Evolutionary conservation across 2,113 vertebrate genomes (phyloP), one percentile per base, ranked within the genome.

Genomic region (Todiramphus chloris): DNA sequence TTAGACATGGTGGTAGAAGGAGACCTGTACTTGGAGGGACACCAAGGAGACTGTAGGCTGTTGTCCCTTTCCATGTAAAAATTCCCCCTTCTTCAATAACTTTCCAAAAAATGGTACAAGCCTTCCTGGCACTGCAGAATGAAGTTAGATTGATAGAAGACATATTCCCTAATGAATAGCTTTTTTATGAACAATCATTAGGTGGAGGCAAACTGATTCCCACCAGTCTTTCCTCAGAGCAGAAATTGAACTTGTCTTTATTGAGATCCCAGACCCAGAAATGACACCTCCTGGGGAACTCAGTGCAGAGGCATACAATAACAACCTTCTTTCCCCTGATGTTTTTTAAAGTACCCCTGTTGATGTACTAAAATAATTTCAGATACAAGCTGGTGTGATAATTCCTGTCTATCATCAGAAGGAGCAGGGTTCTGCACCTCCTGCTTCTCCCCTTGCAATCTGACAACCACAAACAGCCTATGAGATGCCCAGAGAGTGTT

Each of bases 181-280:
- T 18, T 83, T 82, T 74, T 78, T 41, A 68, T 72, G 33, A 92
- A 70, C 48, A 82, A 30, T 77, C 79, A 94, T 83, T 69, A 95
- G 37, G 63, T 19, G 31, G 43, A 87, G 17, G 33, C 50, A 90
- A 88, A 14, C 13, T 73, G 69, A 75, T 68, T 51, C 33, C 23
- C 17, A 91, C 17, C 15, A 91, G n/a, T 39, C 33, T 68, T 96
- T 93, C 46, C 44, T 56, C 8, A 17, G 25, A 43, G n/a, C 23
- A 77, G 51, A 88, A 93, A 63, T 5, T 44, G 33, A 50, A 83
- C 21, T 86, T 53, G 13, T 23, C 44, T 79, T 83, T 0, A 2
- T 13, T 9, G 6, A 64, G 59, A 70, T 53, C n/a, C 8, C 11
- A 70, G 20, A 46, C 63, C 41, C 46, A 92, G 73, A 25, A 59